A percentile compares a stretch with the other conserved stretches of the same genome.
Evolutionary conservation across 1,140 invertebrate genomes (phyloP).

Genomic region (Neoseiulus cucumeris): DNA sequence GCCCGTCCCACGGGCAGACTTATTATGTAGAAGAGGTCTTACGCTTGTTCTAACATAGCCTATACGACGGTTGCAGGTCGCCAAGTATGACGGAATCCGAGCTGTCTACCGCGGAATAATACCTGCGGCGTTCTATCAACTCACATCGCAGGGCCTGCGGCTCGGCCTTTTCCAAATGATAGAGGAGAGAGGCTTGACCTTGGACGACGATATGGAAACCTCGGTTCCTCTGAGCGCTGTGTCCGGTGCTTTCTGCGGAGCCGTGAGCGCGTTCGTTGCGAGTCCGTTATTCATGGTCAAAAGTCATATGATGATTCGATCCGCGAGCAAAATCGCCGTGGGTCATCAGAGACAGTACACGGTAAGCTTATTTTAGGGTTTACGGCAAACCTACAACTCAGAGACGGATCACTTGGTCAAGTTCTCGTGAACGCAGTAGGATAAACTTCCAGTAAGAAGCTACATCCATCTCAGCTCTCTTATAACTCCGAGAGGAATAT

Average conservation of each 20-base stretch:
- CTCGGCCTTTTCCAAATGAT: slow-evolving; percentile 8
- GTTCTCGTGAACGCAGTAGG: no score
- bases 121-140: background rate
- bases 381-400: no score
- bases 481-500: no score
- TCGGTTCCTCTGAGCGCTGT: background rate
- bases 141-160: background rate
- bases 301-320: slow-evolving; percentile 4
- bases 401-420: no score
- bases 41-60: background rate
- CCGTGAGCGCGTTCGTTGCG: background rate
- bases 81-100: slow-evolving; percentile 4
- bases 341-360: background rate
- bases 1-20: no score
- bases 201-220: background rate
- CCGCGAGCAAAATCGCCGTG: background rate
- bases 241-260: background rate
- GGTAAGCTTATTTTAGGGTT: background rate
- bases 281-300: background rate
- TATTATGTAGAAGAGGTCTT: no score
- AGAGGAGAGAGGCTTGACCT: background rate
- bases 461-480: no score
- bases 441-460: no score
- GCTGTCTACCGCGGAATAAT: background rate
- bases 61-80: background rate